These are phyloP conservation scores for Artibeus jamaicensis DNA, from an alignment of 2,797 vertebrate species.

Conservation along the genomic window DNA sequence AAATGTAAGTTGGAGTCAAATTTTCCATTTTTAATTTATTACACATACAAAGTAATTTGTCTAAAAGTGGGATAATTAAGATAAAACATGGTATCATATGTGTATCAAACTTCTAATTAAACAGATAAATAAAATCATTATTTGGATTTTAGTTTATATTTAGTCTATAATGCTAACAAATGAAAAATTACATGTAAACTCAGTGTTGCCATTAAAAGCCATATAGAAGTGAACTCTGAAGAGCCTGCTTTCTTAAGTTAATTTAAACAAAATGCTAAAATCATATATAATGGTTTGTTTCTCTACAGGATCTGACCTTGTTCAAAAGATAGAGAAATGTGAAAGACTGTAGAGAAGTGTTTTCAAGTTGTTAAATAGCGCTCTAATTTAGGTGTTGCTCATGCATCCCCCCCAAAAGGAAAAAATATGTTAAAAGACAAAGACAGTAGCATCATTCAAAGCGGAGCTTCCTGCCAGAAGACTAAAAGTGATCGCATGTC, in stretches of 20 bases:
- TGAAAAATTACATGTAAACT: conserved; percentile 8
- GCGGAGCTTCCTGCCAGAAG: background rate
- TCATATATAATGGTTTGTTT: background rate
- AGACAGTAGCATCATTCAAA: background rate
- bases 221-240: background rate
- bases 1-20: conserved; percentile 35
- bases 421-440: background rate
- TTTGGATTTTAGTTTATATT: conserved; percentile 23
- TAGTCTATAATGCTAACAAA: background rate
- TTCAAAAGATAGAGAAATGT: background rate
- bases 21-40: conserved; percentile 34
- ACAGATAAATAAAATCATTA: background rate
- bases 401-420: background rate
- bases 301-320: background rate
- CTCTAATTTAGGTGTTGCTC: background rate
- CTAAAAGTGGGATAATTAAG: background rate
- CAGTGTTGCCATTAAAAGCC: background rate
- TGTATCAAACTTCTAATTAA: background rate
- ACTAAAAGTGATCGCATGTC: background rate
- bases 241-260: background rate
- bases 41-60: background rate
- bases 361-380: background rate
- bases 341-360: background rate
- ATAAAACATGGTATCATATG: background rate
- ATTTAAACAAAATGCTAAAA: background rate